Evolutionary conservation across 2,888 invertebrate genomes (phyloP).

Genomic region (Ochlodes sylvanus): DNA sequence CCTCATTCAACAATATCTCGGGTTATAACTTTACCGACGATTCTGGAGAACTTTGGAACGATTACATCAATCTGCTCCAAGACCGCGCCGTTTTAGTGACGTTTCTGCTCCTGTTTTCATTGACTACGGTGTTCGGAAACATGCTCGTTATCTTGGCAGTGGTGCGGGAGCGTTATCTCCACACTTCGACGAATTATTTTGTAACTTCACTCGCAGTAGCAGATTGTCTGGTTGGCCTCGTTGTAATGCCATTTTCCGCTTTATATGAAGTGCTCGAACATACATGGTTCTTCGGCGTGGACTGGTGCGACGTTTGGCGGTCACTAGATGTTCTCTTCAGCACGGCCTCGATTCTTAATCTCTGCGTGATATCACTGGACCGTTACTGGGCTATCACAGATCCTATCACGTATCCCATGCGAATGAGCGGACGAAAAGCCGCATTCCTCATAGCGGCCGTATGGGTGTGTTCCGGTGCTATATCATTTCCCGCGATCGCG

Average conservation of each 20-base stretch:
- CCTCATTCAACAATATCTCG: conserved; percentile 64
- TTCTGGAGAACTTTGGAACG: conserved; percentile 70
- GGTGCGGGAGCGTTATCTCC: conserved; percentile 95
- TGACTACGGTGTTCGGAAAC: conserved; percentile 98
- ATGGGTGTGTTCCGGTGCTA: conserved; percentile 98
- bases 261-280: conserved; percentile 95
- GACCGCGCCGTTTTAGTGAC: conserved; percentile 92
- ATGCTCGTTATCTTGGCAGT: conserved; percentile 97
- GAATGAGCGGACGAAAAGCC: conserved; percentile 95
- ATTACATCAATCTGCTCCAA: conserved; percentile 79
- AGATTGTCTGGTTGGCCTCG: conserved; percentile 97
- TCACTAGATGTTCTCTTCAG: conserved; percentile 98
- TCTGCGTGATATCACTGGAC: conserved; percentile 98
- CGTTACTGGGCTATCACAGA: conserved; percentile 99
- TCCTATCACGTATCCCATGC: conserved; percentile 98
- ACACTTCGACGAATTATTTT: conserved; percentile 99
- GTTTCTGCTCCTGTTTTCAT: conserved; percentile 93
- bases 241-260: conserved; percentile 99
- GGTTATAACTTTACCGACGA: conserved; percentile 62
- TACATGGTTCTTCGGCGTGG: conserved; percentile 97
- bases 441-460: conserved; percentile 95
- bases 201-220: conserved; percentile 98
- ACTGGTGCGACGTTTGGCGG: conserved; percentile 99
- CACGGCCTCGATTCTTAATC: conserved; percentile 98
- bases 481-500: conserved; percentile 98